These are phyloP conservation scores for Cololabis saira DNA, from an alignment of 2,113 vertebrate genomes.

Conservation along the genomic window DNA sequence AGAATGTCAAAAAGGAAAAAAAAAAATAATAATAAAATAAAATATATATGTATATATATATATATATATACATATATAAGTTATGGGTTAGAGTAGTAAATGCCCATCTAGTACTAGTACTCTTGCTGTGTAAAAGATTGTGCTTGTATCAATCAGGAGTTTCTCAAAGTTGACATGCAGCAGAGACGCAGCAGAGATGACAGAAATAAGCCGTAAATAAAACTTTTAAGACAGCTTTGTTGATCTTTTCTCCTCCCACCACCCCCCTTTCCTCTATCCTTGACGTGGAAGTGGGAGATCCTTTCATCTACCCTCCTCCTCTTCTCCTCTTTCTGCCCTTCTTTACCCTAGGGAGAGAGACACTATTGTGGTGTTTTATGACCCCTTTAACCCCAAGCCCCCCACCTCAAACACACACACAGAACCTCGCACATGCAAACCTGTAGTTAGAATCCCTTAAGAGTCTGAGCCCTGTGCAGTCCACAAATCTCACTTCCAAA, in stretches of 20 bases:
- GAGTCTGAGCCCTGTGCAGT: not conserved
- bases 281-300: constrained; percentile 72
- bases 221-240: constrained; percentile 53
- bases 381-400: constrained; percentile 62
- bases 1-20: no score
- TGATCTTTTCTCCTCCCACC: constrained; percentile 51
- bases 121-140: not conserved
- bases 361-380: constrained; percentile 77
- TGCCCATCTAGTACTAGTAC: no score
- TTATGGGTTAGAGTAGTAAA: no score
- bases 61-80: no score
- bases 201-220: constrained; percentile 32
- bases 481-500: not conserved
- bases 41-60: no score
- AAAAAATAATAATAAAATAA: no score
- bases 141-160: not conserved
- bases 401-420: constrained; percentile 37
- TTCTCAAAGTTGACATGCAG: not conserved
- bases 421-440: constrained; percentile 44
- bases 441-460: constrained; percentile 34
- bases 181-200: constrained; percentile 11
- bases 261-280: constrained; percentile 46
- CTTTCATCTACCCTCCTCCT: constrained; percentile 72
- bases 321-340: constrained; percentile 62
- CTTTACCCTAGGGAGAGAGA: constrained; percentile 73